phyloP scores from a whole-genome alignment of 2,113 vertebrate genomes.

The Xiphias gladius region DNA sequence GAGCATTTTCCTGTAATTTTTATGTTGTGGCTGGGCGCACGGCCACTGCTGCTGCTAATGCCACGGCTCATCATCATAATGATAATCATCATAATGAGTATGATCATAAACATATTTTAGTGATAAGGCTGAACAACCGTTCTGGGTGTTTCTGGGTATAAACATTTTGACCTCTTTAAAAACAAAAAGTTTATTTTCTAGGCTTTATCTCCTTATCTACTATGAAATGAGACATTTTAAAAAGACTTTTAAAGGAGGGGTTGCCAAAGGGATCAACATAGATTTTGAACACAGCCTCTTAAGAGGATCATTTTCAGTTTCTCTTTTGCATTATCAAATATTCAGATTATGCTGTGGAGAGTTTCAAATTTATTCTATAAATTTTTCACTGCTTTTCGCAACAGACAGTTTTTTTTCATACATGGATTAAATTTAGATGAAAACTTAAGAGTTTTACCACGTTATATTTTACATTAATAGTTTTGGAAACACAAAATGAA shows the following conservation, averaged over 20 bases:
- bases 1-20: conserved; percentile 31
- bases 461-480: no score
- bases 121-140: neutral
- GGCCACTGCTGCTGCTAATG: conserved; percentile 2
- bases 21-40: no score
- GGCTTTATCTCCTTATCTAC: no score
- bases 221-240: no score
- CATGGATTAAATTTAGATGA: no score
- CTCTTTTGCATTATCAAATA: conserved; percentile 1
- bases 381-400: no score
- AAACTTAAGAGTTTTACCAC: no score
- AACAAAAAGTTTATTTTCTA: no score
- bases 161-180: neutral
- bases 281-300: neutral
- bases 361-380: no score
- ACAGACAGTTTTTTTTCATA: no score
- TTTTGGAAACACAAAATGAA: no score
- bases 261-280: neutral
- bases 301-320: neutral
- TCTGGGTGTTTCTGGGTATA: neutral
- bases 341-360: neutral
- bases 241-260: no score
- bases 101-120: conserved; percentile 14
- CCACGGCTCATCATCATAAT: conserved; percentile 1
- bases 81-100: conserved; percentile 15